Conservation (phyloP, 2,888 invertebrate genomes). For the Willowsia nigromaculata region DNA sequence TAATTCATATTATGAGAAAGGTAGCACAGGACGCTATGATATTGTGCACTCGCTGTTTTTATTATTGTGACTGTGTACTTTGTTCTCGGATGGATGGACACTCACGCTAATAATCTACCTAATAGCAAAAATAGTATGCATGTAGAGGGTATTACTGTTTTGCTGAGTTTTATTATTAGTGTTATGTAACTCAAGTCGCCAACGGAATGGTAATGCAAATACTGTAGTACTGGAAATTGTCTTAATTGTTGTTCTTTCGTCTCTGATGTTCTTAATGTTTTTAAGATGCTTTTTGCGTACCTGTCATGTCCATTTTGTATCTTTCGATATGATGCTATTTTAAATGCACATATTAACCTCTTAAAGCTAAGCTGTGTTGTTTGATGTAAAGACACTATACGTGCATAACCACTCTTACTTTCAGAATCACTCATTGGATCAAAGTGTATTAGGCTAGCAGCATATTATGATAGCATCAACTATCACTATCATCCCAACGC, state of each 20-base stretch:
- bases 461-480: background rate
- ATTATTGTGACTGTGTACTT: background rate
- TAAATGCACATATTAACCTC: background rate
- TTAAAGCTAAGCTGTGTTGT: background rate
- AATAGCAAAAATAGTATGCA: background rate
- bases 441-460: background rate
- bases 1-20: background rate
- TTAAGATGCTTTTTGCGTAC: background rate
- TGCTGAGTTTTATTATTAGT: background rate
- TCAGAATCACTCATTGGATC: constrained; percentile 53
- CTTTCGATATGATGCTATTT: background rate
- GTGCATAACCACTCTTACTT: background rate
- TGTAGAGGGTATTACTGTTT: background rate
- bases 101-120: background rate
- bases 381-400: background rate
- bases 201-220: background rate
- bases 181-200: background rate
- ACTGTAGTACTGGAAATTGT: background rate
- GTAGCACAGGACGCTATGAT: background rate
- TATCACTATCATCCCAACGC: background rate
- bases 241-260: background rate
- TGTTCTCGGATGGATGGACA: constrained; percentile 33
- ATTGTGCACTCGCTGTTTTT: background rate
- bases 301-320: background rate
- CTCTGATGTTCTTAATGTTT: background rate